Percentiles rank a stretch among this genome's conserved stretches.
Evolutionary conservation across 1,140 invertebrate species (phyloP).

Genomic region (Halesus radiatus): DNA sequence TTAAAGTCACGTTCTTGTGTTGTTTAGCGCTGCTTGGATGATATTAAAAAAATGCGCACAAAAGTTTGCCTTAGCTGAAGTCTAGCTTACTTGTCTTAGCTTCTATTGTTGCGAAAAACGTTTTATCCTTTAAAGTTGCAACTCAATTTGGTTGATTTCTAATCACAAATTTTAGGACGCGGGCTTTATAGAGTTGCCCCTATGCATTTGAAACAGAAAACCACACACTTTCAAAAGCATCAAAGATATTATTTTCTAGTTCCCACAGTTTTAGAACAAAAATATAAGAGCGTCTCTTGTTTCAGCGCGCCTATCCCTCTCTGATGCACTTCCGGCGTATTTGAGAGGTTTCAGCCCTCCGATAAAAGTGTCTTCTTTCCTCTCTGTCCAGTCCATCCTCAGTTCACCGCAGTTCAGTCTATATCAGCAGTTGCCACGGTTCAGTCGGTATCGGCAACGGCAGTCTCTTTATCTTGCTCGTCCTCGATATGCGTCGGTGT

Average conservation of each 20-base stretch:
- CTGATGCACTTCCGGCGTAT: conserved; percentile 27
- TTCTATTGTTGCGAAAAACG: too few species aligned
- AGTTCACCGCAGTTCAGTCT: conserved; percentile 22
- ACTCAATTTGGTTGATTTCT: too few species aligned
- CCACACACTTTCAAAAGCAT: too few species aligned
- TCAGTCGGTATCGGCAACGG: conserved; percentile 3
- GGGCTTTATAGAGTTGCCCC: too few species aligned
- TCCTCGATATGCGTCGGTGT: not conserved
- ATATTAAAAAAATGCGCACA: too few species aligned
- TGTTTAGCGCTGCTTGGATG: too few species aligned
- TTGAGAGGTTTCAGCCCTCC: conserved; percentile 32
- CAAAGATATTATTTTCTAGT: not conserved
- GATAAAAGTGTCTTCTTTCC: conserved; percentile 6
- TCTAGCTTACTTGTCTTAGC: too few species aligned
- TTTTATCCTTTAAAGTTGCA: too few species aligned
- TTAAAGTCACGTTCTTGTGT: too few species aligned
- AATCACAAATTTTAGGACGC: too few species aligned
- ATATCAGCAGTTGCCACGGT: not conserved
- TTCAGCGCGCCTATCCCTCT: conserved; percentile 20
- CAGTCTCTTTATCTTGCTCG: not conserved
- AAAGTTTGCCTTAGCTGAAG: too few species aligned
- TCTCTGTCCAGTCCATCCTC: conserved; percentile 14
- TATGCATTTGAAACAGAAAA: too few species aligned
- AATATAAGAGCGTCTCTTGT: conserved; percentile 12
- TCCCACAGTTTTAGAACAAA: conserved; percentile 24